Evolutionary conservation across 2,888 invertebrate species (phyloP).

Genomic region (Drosophila phalerata): DNA sequence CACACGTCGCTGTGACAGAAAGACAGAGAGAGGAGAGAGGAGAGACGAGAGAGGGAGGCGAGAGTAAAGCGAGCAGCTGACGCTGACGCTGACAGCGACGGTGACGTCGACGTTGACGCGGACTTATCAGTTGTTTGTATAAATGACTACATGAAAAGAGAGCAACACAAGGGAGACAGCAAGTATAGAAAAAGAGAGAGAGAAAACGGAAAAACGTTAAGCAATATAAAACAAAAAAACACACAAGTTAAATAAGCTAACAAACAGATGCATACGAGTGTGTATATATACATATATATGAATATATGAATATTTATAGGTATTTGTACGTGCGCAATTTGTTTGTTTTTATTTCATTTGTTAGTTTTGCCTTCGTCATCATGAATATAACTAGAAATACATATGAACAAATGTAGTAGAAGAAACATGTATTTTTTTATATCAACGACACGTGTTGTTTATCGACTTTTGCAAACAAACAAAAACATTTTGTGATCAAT

Average conservation of each 20-base stretch:
- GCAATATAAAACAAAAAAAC: conserved; percentile 13
- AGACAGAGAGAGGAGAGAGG: neutral
- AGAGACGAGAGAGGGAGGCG: neutral
- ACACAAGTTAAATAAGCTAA: conserved; percentile 13
- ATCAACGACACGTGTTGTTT: conserved; percentile 41
- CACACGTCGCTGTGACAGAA: conserved; percentile 50
- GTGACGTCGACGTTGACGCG: conserved; percentile 26
- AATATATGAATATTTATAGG: neutral
- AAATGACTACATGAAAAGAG: neutral
- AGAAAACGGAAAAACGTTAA: conserved; percentile 19
- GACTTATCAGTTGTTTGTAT: conserved; percentile 43
- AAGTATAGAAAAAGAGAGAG: conserved; percentile 1
- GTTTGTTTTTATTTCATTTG: conserved; percentile 57
- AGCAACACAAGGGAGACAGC: conserved; percentile 2
- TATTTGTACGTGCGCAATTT: conserved; percentile 22
- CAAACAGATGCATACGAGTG: neutral
- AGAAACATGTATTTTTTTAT: conserved; percentile 10
- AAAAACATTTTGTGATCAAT: conserved; percentile 4
- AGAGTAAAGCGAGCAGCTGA: conserved; percentile 36
- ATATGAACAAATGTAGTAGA: neutral
- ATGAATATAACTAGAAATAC: conserved; percentile 39
- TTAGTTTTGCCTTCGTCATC: conserved; percentile 39
- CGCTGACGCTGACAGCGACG: conserved; percentile 11
- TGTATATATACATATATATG: neutral
- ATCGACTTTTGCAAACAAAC: conserved; percentile 39